Base-by-base conservation (phyloP, 1,140 invertebrate genomes). In the Campoletis sonorensis region DNA sequence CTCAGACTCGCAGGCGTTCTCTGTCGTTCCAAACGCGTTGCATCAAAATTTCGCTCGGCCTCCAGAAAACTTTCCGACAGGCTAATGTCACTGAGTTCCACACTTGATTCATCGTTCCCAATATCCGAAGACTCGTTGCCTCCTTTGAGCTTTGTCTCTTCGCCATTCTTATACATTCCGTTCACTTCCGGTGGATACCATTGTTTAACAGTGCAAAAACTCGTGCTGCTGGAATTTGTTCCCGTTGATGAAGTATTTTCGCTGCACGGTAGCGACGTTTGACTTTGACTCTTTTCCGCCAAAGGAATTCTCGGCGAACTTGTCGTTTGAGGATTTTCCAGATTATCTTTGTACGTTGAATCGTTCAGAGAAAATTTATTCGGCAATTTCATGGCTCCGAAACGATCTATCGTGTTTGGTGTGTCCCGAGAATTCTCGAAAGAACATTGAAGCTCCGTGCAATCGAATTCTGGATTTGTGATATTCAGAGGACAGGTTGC, bases 301-400 rank as follows among this genome's bases (percentile, higher is more conserved):
- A 45, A 1, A 11, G 40, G 40, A 45, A 45, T 45, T 45, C 77
- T 81, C 16, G 86, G 86, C 15, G 86, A 87, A 80, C 86, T 87
- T 26, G 86, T 83, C 15, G 79, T 86, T 45, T 84, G 79, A 30
- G 86, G 86, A 45, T 78, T 27, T 15, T 23, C 18, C 13, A 2
- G 1, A 2, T 18, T 5, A 2, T 61, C 51, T 4, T 86, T 90
- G 1, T 79, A 87, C 26, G 86, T 73, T 11, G 85, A 73, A 10
- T 84, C 87, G 23, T 67, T 68, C 73, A 21, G 81, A 78, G n/a
- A 54, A 21, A 51, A 75, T 61, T 61, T 84, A 81, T 27, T 33
- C 4, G 15, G 15, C n/a, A 76, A 51, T 23, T 61, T 27, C n/a
- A 23, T 30, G 27, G 7, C 30, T 33, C 30, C 7, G 30, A 33